These are phyloP conservation scores for Antennarius striatus DNA, from an alignment of 2,113 vertebrate species.

Conservation along the genomic window DNA sequence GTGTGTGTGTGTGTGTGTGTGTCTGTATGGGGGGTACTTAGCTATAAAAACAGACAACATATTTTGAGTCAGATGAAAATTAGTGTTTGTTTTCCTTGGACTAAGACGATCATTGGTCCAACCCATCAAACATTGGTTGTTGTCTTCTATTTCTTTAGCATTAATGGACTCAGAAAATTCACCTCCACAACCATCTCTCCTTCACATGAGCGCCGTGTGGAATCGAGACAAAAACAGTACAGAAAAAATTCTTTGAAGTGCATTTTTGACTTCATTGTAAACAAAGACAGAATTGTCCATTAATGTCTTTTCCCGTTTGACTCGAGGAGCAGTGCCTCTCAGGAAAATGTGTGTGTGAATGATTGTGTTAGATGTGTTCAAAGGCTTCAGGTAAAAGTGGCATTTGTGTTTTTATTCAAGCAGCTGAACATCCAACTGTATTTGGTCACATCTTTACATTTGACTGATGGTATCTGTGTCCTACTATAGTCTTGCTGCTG, in stretches of 20 bases:
- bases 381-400: conserved; percentile 63
- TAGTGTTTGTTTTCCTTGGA: conserved; percentile 35
- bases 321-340: conserved; percentile 46
- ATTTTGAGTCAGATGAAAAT: conserved; percentile 37
- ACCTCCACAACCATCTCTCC: conserved; percentile 16
- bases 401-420: conserved; percentile 42
- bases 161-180: conserved; percentile 34
- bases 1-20: conserved; percentile 13
- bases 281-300: conserved; percentile 65
- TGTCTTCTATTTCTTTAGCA: conserved; percentile 8
- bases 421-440: conserved; percentile 44
- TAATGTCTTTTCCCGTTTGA: conserved; percentile 48
- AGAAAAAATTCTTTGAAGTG: conserved; percentile 58
- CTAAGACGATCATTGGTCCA: not conserved
- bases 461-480: conserved; percentile 30
- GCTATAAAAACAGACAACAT: conserved; percentile 65
- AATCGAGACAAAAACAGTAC: conserved; percentile 48
- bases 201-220: conserved; percentile 39
- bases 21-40: conserved; percentile 34
- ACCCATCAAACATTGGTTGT: conserved; percentile 30
- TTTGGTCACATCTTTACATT: conserved; percentile 65
- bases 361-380: conserved; percentile 41
- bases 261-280: conserved; percentile 66
- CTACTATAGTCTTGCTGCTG: conserved; percentile 31
- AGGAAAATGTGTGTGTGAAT: conserved; percentile 24